Percentiles rank a stretch among this genome's conserved stretches.
These are phyloP conservation scores for Chaenocephalus aceratus DNA, from an alignment of 2,113 vertebrate genomes.

Conservation along the genomic window DNA sequence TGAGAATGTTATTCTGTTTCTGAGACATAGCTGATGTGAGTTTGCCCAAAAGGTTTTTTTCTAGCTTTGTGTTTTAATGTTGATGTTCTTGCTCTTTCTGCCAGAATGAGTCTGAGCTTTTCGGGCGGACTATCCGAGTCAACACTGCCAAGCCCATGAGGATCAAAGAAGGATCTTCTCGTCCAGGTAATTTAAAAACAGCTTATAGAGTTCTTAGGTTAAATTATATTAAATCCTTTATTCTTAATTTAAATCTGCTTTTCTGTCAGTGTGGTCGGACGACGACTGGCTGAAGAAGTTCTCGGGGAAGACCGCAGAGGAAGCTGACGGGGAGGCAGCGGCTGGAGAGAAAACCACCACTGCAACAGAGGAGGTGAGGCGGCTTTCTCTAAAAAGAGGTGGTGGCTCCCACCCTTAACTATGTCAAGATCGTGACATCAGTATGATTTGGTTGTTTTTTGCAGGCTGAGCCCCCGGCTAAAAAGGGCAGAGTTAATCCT, in stretches of 20 bases:
- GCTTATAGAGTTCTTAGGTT: not conserved
- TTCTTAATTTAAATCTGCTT: not conserved
- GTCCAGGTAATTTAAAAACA: slow-evolving; percentile 86
- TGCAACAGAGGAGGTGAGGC: slow-evolving; percentile 86
- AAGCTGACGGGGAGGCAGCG: slow-evolving; percentile 86
- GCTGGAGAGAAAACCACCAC: slow-evolving; percentile 79
- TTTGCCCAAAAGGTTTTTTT: not conserved
- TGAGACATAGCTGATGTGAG: not conserved
- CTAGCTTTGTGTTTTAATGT: not conserved
- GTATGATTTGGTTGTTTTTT: slow-evolving; percentile 6
- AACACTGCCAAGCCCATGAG: slow-evolving; percentile 98
- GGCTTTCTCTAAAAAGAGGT: not conserved
- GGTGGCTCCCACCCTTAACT: not conserved
- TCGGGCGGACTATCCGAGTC: slow-evolving; percentile 94
- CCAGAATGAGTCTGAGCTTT: slow-evolving; percentile 97
- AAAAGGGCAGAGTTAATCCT: slow-evolving; percentile 92
- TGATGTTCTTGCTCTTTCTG: slow-evolving; percentile 11
- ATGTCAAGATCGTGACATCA: not conserved
- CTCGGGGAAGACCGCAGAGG: slow-evolving; percentile 94
- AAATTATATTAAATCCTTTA: not conserved
- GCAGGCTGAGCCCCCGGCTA: slow-evolving; percentile 90
- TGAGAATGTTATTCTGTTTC: not conserved
- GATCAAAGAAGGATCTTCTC: slow-evolving; percentile 96
- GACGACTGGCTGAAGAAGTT: slow-evolving; percentile 99
- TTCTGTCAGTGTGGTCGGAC: slow-evolving; percentile 92